A percentile compares a stretch with the other conserved stretches of the same genome.
phyloP scores from a whole-genome alignment of 2,113 vertebrate genomes.

The Psittacara wagleri region DNA sequence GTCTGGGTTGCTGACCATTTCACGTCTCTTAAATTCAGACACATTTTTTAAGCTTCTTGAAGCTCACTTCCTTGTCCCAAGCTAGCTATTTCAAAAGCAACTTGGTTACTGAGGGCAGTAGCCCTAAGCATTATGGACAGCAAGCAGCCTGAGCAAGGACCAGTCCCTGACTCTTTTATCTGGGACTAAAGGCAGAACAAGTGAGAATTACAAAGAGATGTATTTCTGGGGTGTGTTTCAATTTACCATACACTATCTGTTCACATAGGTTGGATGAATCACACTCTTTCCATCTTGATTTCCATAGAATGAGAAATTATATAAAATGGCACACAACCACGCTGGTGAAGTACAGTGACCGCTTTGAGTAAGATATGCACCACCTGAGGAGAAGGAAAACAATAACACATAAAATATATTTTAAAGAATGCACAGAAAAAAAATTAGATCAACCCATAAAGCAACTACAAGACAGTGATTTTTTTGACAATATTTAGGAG shows the following conservation, averaged over 20 bases:
- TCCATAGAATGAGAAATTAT: background rate
- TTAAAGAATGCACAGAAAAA: background rate
- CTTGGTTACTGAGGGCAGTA: background rate
- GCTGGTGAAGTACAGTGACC: background rate
- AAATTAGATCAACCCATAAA: background rate
- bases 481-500: background rate
- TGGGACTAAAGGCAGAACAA: background rate
- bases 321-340: background rate
- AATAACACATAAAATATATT: background rate
- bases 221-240: background rate
- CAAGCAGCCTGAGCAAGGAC: background rate
- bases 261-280: background rate
- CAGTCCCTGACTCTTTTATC: background rate
- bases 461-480: background rate
- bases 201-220: background rate
- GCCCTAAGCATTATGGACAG: background rate
- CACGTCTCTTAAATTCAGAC: background rate
- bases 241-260: background rate
- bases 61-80: background rate
- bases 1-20: background rate
- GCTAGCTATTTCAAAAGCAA: background rate
- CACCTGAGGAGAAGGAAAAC: background rate
- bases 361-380: background rate
- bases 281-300: background rate
- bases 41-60: background rate